Evolutionary conservation across 2,113 vertebrate species (phyloP), one percentile per base, ranked within the genome.

Genomic region (Sceloporus undulatus): DNA sequence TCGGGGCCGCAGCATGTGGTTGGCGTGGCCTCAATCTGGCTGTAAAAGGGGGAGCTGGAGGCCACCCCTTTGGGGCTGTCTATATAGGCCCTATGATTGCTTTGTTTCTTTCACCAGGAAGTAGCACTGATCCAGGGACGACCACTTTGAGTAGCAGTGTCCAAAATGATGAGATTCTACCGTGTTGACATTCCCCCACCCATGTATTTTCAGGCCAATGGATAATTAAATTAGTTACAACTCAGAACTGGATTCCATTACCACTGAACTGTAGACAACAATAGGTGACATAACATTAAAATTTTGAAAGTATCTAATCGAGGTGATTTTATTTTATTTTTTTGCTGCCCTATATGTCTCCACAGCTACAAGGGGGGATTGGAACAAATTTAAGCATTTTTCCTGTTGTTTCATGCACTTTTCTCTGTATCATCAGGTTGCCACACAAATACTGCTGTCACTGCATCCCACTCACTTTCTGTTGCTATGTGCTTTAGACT

Each of bases 401-500:
- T 95, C 94, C 18, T 62, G 59, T 62, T 62, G 59, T 92, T 92
- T 85, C 90, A 91, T 93, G 21, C 42, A 94, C 79, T 94, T 85
- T 68, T 94, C 92, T 94, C 88, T 2, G 90, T 96, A 91, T 95
- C 94, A 95, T 89, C 91, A 92, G 95, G 94, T 95, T 95, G 81
- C 90, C 89, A 89, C 95, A 95, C 75, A 90, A 89, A 1, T 1
- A 48, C 90, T 92, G 74, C 91, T 95, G 89, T 93, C 34, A 2
- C 87, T 92, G 87, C 95, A 95, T 93, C 97, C 97, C 96, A 97
- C 97, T 87, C 94, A 92, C 88, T 92, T 89, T 92, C 94, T 91
- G 96, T 96, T 97, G 97, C 97, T 96, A 97, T 96, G 96, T 94
- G 95, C 95, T 94, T 93, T 91, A 94, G 91, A 90, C 95, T 96